Evolutionary conservation across 1,140 invertebrate species (phyloP).

Genomic region (Zeugodacus cucurbitae): DNA sequence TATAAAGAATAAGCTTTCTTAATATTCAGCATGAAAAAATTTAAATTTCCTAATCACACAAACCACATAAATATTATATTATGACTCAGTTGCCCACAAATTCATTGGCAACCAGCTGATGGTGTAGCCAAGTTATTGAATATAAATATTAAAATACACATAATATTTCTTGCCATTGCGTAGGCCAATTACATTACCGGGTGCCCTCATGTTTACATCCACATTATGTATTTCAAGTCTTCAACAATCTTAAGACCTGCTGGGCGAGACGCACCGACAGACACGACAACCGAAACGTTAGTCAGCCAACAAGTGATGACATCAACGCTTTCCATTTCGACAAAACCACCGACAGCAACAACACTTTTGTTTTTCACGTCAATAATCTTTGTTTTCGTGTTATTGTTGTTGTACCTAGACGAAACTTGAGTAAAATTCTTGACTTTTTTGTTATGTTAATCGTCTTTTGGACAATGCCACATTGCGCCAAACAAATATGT

Average conservation of each 20-base stretch:
- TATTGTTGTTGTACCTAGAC: not conserved
- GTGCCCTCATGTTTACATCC: not conserved
- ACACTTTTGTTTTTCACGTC: not conserved
- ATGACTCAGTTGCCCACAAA: too few relatives aligned
- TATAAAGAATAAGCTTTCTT: too few relatives aligned
- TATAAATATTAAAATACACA: too few relatives aligned
- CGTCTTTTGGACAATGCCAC: not conserved
- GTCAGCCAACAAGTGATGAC: not conserved
- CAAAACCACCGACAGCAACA: not conserved
- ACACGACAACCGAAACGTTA: not conserved
- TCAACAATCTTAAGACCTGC: not conserved
- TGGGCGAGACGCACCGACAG: not conserved
- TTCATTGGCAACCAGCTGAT: too few relatives aligned
- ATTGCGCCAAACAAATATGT: not conserved
- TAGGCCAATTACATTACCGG: not conserved
- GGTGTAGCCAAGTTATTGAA: too few relatives aligned
- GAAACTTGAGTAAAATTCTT: not conserved
- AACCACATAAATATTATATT: too few relatives aligned
- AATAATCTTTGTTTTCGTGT: not conserved
- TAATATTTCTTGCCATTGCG: not conserved
- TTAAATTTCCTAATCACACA: too few relatives aligned
- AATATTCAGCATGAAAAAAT: too few relatives aligned
- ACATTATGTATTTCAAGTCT: not conserved
- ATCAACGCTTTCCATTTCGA: slow-evolving; percentile 34
- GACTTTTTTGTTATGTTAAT: not conserved